These are phyloP conservation scores for Toxonevra muliebris DNA, from an alignment of 2,888 invertebrate genomes.

Conservation along the genomic window DNA sequence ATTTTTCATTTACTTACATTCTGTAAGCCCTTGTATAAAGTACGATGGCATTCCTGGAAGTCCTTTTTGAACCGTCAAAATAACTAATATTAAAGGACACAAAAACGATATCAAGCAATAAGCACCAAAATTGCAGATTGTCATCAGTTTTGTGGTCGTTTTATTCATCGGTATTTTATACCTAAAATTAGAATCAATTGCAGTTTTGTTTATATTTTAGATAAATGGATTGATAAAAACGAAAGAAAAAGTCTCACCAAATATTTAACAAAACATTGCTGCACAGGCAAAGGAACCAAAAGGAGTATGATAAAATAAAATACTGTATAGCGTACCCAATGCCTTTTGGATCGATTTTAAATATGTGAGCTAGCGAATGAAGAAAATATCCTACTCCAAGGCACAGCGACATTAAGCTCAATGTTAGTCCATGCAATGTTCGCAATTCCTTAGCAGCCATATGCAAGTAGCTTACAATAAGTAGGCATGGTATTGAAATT, in stretches of 20 bases:
- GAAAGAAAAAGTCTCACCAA: constrained; percentile 50
- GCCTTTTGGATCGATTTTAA: constrained; percentile 49
- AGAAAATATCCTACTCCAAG: constrained; percentile 60
- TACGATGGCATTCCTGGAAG: constrained; percentile 64
- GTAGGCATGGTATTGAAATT: constrained; percentile 59
- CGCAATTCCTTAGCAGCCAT: constrained; percentile 52
- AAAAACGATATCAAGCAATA: constrained; percentile 52
- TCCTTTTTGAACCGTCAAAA: constrained; percentile 58
- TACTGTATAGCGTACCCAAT: constrained; percentile 62
- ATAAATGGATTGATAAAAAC: no score
- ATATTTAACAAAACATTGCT: constrained; percentile 60
- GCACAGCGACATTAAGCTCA: constrained; percentile 60
- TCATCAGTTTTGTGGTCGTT: constrained; percentile 44
- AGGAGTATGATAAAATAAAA: constrained; percentile 61
- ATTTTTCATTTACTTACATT: constrained; percentile 48
- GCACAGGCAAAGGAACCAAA: constrained; percentile 61
- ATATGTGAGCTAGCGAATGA: constrained; percentile 58
- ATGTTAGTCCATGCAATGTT: constrained; percentile 59
- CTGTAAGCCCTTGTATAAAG: constrained; percentile 61
- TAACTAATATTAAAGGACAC: constrained; percentile 56
- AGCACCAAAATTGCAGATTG: constrained; percentile 48
- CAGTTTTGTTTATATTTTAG: no score
- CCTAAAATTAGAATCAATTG: constrained; percentile 37
- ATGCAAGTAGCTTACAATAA: constrained; percentile 57
- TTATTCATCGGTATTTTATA: constrained; percentile 55